These are phyloP conservation scores for Podarcis lilfordi DNA, from an alignment of 2,797 vertebrate genomes.

Conservation along the genomic window DNA sequence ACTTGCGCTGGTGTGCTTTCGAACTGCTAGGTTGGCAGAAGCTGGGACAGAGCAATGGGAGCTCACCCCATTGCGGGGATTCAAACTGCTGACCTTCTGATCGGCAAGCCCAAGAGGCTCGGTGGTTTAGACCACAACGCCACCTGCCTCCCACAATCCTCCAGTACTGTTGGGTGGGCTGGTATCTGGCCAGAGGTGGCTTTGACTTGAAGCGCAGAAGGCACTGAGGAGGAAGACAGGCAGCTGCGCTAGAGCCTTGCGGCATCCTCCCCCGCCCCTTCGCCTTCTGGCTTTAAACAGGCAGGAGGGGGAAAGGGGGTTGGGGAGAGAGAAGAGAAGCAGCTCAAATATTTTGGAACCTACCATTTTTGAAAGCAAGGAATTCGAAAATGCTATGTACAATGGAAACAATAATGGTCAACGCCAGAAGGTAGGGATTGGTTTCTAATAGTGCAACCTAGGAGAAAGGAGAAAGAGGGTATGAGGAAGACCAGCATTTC, in stretches of 20 bases:
- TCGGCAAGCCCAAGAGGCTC: too few species aligned
- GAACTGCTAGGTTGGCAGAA: too few species aligned
- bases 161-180: background rate
- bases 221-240: too few species aligned
- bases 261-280: too few species aligned
- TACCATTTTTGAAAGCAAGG: conserved; percentile 96
- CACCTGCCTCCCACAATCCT: background rate
- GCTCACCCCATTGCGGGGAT: too few species aligned
- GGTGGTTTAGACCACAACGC: too few species aligned
- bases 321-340: too few species aligned
- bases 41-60: too few species aligned
- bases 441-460: conserved; percentile 96
- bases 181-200: background rate
- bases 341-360: background rate
- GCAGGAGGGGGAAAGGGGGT: background rate
- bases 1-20: too few species aligned
- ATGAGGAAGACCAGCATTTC: background rate
- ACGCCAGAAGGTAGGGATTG: conserved; percentile 91
- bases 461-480: too few species aligned
- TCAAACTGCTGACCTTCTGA: too few species aligned
- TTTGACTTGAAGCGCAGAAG: background rate
- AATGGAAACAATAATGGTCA: conserved; percentile 94
- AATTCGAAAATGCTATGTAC: conserved; percentile 98
- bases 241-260: background rate
- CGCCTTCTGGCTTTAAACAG: background rate